phyloP scores from a whole-genome alignment of 2,888 invertebrate species.

The Sinodicranocentrus sp. region DNA sequence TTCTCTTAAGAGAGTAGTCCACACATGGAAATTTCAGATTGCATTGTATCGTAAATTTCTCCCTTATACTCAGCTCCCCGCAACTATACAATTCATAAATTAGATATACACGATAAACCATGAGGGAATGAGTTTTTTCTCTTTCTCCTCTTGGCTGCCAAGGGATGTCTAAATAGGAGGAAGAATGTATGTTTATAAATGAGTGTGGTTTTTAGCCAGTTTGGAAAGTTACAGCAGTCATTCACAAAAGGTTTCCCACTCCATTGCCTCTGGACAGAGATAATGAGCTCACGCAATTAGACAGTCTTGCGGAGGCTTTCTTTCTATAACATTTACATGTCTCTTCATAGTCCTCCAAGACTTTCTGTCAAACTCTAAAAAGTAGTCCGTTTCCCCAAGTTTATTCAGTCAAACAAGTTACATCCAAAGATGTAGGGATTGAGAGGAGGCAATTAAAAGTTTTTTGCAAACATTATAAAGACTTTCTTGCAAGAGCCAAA shows the following conservation, averaged over 20 bases:
- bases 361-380: slow-evolving; percentile 34
- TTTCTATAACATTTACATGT: neutral
- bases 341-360: neutral
- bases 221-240: no score
- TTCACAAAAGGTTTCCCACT: slow-evolving; percentile 11
- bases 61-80: no score
- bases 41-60: neutral
- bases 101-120: neutral
- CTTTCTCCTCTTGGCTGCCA: no score
- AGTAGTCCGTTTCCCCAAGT: slow-evolving; percentile 10
- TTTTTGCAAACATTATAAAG: slow-evolving; percentile 49
- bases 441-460: slow-evolving; percentile 60
- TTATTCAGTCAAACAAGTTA: slow-evolving; percentile 40
- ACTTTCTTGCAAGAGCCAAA: slow-evolving; percentile 19
- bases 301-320: slow-evolving; percentile 8
- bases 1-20: no score
- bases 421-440: slow-evolving; percentile 13
- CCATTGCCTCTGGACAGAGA: slow-evolving; percentile 66
- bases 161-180: no score
- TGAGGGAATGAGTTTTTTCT: neutral
- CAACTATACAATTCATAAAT: neutral
- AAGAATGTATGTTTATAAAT: no score
- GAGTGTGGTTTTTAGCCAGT: no score
- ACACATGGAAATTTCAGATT: no score
- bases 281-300: slow-evolving; percentile 63